Evolutionary conservation across 2,797 vertebrate species (phyloP), one percentile per base, ranked within the genome.

Genomic region (Acanthornis magna): DNA sequence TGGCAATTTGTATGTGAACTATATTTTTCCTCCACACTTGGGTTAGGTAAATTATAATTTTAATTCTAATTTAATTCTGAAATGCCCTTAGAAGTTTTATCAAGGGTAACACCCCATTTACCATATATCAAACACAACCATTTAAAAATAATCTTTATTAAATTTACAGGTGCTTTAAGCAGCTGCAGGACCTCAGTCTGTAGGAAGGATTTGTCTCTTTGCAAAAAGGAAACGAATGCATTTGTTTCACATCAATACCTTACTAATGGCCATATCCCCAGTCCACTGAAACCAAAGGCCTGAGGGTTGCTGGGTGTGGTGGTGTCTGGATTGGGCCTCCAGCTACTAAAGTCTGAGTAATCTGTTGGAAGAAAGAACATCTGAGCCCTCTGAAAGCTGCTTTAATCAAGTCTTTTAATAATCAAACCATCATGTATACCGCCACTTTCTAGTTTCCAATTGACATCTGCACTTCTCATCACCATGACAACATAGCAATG

Each of bases 401-500:
- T 72, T 85, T 89, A 81, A 71, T 57, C 72, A 82, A 91, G n/a
- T 63, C 32, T 85, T 94, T 82, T 38, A 74, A 74, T 72, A 90
- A 91, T 57, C 66, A 90, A 78, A 80, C 42, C 51, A 47, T 81
- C 66, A 51, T 66, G 58, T 71, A 70, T 57, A 54, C 40, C 75
- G 77, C 60, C 68, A 71, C 67, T 67, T 86, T 32, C 63, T 86
- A 26, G 50, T 80, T 94, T 91, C 66, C 70, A 29, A 50, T 88
- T 91, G 92, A 95, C 78, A 89, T 75, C 58, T 68, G 57, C 63
- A 47, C 76, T 67, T 95, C 55, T 78, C 57, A 91, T 98, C 91
- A 87, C 97, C 95, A 96, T 96, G 96, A 95, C 95, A 97, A 96
- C 84, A 1, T 34, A 81, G 61, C 23, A 11, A 87, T 88, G 71